Evolutionary conservation across 2,888 invertebrate species (phyloP), one percentile per base, ranked within the genome.

Genomic region (Tetheella fluctuosa): DNA sequence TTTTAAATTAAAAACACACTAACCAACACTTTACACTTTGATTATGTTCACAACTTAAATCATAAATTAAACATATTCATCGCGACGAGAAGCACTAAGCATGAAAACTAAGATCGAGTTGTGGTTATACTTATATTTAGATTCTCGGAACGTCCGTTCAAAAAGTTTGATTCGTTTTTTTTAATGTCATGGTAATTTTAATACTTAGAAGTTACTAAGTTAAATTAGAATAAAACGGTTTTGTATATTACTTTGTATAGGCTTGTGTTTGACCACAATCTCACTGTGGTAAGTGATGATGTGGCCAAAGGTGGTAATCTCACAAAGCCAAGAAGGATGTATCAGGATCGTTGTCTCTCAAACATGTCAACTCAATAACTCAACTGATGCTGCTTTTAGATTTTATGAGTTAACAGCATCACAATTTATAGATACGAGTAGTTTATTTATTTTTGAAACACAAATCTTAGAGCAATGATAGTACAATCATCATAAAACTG

Each of bases 121-220:
- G 53, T 56, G 42, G 54, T 57, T 28, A 15, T 53, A 53, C 25
- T 60, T 58, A 57, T 60, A 60, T 42, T 30, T 60, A 57, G 53
- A 28, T 53, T 23, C 57, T 20, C n/a, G 2, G 48, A 48, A 48
- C n/a, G 20, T n/a, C 8, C 7, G 17, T 8, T 17, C 17, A 10
- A 20, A 48, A 48, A n/a, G 8, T 20, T 20, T 15, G 17, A 20
- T 48, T 17, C 1, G 17, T 48, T 20, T 10, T 10, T n/a, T 48
- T 48, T 17, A 8, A n/a, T 6, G n/a, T 42, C 8, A 42, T 17
- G 42, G n/a, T 42, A 2, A 48, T 48, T 48, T 13, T 8, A 48
- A n/a, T 20, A 20, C 1, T 42, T 17, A 17, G 15, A 42, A 17
- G n/a, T 42, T 5, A 4, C 17, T 17, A n/a, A 30, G 5, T 30